phyloP scores from a whole-genome alignment of 2,113 vertebrate genomes.

The Sigmodon hispidus region DNA sequence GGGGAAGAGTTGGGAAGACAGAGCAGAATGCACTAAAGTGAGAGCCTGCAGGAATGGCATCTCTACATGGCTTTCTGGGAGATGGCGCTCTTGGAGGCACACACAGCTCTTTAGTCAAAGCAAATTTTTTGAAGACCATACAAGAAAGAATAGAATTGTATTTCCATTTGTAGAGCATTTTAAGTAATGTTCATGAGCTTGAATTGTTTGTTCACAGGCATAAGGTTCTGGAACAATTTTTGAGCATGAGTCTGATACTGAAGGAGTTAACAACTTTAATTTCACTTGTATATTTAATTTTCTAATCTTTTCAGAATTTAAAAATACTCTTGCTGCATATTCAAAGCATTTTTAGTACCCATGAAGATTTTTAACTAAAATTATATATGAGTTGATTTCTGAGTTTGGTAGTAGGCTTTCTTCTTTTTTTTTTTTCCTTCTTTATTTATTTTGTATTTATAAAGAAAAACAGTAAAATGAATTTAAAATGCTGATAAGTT shows the following conservation, averaged over 20 bases:
- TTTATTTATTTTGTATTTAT: too few relatives aligned
- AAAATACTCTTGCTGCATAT: not conserved
- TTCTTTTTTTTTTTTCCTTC: too few relatives aligned
- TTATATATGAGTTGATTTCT: conserved; percentile 35
- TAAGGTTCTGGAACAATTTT: conserved; percentile 36
- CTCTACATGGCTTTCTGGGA: conserved; percentile 4
- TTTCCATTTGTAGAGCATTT: conserved; percentile 22
- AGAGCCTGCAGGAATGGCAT: not conserved
- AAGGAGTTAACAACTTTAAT: conserved; percentile 29
- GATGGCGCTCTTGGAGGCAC: not conserved
- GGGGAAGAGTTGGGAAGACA: not conserved
- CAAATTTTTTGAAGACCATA: conserved; percentile 24
- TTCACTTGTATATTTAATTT: conserved; percentile 49
- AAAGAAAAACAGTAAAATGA: too few relatives aligned
- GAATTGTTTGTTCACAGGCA: not conserved
- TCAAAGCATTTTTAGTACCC: conserved; percentile 51
- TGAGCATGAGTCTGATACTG: not conserved
- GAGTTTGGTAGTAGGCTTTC: conserved; percentile 39
- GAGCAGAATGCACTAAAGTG: not conserved
- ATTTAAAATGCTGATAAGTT: too few relatives aligned
- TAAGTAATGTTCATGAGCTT: conserved; percentile 24
- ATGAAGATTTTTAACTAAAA: not conserved
- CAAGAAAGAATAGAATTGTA: not conserved
- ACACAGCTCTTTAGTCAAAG: not conserved
- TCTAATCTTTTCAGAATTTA: conserved; percentile 37